Percentiles rank a stretch among this genome's conserved stretches.
Evolutionary conservation across 2,888 invertebrate species (phyloP).

Genomic region (Coenonympha arcania): DNA sequence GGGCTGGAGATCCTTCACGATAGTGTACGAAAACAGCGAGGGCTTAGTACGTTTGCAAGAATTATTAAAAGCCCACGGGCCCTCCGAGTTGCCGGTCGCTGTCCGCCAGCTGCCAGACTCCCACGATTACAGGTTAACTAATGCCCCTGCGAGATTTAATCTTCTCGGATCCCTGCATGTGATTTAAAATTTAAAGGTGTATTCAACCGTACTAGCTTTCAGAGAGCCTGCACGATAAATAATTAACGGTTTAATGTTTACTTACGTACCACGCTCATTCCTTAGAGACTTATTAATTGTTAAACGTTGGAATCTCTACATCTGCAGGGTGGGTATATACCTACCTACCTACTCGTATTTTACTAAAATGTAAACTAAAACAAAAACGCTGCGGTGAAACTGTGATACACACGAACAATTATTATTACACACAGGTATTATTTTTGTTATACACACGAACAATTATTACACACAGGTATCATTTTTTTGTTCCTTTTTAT

Average conservation of each 20-base stretch:
- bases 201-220: background rate
- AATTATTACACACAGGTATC: too few species aligned
- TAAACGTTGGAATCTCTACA: too few species aligned
- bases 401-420: too few species aligned
- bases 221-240: background rate
- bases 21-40: conserved; percentile 97
- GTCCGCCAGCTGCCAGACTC: conserved; percentile 88
- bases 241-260: background rate
- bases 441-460: too few species aligned
- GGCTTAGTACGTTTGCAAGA: conserved; percentile 91
- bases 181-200: background rate
- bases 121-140: conserved; percentile 83
- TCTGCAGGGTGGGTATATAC: too few species aligned
- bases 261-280: too few species aligned
- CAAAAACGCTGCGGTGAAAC: too few species aligned
- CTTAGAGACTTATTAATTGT: too few species aligned
- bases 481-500: too few species aligned
- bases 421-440: too few species aligned
- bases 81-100: conserved; percentile 86
- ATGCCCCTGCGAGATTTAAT: conserved; percentile 17
- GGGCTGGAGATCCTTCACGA: conserved; percentile 97
- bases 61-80: conserved; percentile 89
- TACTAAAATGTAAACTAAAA: too few species aligned
- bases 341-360: too few species aligned
- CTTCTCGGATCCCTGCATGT: conserved; percentile 4